Evolutionary conservation across 2,888 invertebrate species (phyloP), one percentile per base, ranked within the genome.

Genomic region (Chromoteleia sp.): DNA sequence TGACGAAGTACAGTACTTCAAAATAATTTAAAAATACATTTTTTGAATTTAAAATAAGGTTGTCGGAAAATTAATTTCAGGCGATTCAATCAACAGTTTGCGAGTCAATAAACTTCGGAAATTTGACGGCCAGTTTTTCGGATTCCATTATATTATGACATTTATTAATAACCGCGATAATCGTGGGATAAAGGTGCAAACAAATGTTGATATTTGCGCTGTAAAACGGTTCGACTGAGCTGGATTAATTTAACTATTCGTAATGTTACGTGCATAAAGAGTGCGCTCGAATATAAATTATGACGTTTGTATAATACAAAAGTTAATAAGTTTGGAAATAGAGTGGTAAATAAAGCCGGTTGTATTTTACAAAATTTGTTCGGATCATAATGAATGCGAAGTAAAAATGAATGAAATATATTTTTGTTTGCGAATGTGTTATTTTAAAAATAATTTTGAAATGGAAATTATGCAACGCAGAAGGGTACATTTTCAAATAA

Each of bases 361-460:
- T 4, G n/a, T 2, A 10, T n/a, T 45, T 45, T 19, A 8, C 15
- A 17, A 43, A 15, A 2, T 45, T 45, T 12, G 45, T 1, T 45
- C n/a, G 10, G 45, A 6, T 39, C 39, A 14, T 45, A 7, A 17
- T 2, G 43, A 43, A 8, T 0, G 17, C 3, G 45, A 30, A 6
- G 48, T 21, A 45, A 58, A 58, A 19, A 19, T 21, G 2, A 61
- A 70, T 58, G 21, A n/a, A 14, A 25, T 19, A 54, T 15, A 48
- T 56, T 52, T 30, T 33, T 15, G 21, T 33, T 19, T 43, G 8
- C 17, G 43, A 41, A 41, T 15, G 14, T 14, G 14, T 17, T 1
- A 8, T 17, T 43, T 19, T 17, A 43, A 43, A 43, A 43, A 43
- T 43, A 43, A 17, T 19, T 39, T 2, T 12, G 12, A 10, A 17